phyloP scores from a whole-genome alignment of 1,140 invertebrate species.

The Pygmarrhopalites habei region DNA sequence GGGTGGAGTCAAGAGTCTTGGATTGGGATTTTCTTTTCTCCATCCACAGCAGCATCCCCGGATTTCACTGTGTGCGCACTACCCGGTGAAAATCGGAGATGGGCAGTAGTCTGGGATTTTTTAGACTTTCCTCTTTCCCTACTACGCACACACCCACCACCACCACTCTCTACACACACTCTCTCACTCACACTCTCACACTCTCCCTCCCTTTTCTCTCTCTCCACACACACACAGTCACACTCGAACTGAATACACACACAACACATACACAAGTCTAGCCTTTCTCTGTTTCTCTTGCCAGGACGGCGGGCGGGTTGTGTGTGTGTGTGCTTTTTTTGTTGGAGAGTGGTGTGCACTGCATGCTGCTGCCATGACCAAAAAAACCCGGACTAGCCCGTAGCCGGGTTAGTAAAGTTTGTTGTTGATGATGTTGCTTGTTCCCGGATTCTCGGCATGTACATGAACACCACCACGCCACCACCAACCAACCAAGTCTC shows the following conservation, averaged over 20 bases:
- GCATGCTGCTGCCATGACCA: neutral
- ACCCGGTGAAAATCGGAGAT: constrained; percentile 39
- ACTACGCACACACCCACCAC: constrained; percentile 35
- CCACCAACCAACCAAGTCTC: no score
- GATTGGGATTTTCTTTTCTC: constrained; percentile 40
- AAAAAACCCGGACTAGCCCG: no score
- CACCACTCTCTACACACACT: constrained; percentile 6
- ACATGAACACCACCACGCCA: constrained; percentile 21
- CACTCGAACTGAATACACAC: no score
- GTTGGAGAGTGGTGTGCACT: neutral
- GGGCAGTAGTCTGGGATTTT: constrained; percentile 37
- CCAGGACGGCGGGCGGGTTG: no score
- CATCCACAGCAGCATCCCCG: constrained; percentile 40
- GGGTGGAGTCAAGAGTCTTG: constrained; percentile 35
- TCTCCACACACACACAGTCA: neutral
- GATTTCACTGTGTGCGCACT: constrained; percentile 35
- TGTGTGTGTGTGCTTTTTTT: no score
- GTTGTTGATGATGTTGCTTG: constrained; percentile 8
- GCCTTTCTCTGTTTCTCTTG: no score
- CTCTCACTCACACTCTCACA: constrained; percentile 3
- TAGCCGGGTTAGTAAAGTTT: no score
- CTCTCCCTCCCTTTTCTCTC: constrained; percentile 1
- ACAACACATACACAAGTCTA: no score
- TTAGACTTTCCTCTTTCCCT: constrained; percentile 37
- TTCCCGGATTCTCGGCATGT: constrained; percentile 14